Evolutionary conservation across 2,888 invertebrate genomes (phyloP).

Genomic region (Plebejus argus): DNA sequence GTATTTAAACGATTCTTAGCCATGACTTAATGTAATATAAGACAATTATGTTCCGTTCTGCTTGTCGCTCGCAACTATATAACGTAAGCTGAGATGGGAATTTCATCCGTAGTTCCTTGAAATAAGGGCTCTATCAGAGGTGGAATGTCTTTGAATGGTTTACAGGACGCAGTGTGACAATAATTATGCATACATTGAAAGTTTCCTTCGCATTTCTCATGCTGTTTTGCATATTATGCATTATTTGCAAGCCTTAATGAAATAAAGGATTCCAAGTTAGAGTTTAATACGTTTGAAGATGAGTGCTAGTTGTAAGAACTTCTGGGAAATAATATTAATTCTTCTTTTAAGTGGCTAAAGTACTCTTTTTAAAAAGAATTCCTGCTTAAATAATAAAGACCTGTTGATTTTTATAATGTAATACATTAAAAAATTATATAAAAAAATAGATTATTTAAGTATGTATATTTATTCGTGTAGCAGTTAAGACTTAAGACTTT

Average conservation of each 20-base stretch:
- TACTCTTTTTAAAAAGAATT: too few species aligned
- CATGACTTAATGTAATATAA: neutral
- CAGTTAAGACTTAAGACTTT: too few species aligned
- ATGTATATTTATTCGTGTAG: too few species aligned
- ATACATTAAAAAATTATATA: too few species aligned
- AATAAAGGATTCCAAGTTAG: slow-evolving; percentile 9
- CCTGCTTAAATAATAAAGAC: too few species aligned
- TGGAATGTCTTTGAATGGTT: neutral
- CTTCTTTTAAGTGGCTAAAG: too few species aligned
- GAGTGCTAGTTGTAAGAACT: neutral
- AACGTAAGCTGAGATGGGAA: neutral
- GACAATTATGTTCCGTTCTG: slow-evolving; percentile 13
- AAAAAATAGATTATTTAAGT: too few species aligned
- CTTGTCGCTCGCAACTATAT: neutral
- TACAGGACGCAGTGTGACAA: slow-evolving; percentile 7
- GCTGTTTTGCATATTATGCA: slow-evolving; percentile 21
- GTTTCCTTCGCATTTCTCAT: slow-evolving; percentile 21
- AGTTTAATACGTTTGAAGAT: neutral
- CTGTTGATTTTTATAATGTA: too few species aligned
- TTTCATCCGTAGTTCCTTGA: neutral
- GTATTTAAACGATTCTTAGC: slow-evolving; percentile 2
- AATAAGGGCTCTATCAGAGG: neutral
- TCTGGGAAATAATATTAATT: too few species aligned
- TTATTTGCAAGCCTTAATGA: slow-evolving; percentile 14
- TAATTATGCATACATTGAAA: slow-evolving; percentile 17